Evolutionary conservation across 1,140 invertebrate species (phyloP).

Genomic region (Temnothorax longispinosus): DNA sequence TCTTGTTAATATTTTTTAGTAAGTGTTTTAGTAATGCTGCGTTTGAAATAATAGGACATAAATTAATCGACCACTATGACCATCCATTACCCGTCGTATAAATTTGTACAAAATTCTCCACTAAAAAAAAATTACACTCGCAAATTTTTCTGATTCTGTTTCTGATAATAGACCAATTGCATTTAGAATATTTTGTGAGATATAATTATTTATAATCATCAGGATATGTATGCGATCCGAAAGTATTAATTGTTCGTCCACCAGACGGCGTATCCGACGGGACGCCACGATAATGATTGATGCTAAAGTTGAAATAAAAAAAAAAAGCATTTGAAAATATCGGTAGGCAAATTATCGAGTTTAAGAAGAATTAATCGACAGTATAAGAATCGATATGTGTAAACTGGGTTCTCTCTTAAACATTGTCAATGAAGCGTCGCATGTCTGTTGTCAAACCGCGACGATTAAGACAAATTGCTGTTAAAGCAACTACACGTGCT

Average conservation of each 20-base stretch:
- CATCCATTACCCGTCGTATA: not conserved
- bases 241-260: not conserved
- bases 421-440: constrained; percentile 11
- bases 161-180: not conserved
- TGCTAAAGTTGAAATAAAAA: not conserved
- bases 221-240: not conserved
- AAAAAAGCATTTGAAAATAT: not conserved
- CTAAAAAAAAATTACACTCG: not conserved
- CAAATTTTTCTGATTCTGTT: not conserved
- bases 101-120: not conserved
- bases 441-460: not conserved
- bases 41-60: not conserved
- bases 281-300: too few relatives aligned
- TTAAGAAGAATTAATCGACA: not conserved
- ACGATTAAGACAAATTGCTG: constrained; percentile 35
- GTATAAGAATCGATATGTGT: not conserved
- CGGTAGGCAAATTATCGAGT: not conserved
- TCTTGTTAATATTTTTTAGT: not conserved
- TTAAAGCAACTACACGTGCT: constrained; percentile 37
- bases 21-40: not conserved
- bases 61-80: not conserved
- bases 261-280: too few relatives aligned
- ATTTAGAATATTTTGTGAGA: not conserved
- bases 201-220: constrained; percentile 3
- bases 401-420: not conserved